Conservation (phyloP, 2,797 vertebrate genomes). For the Miichthys miiuy region DNA sequence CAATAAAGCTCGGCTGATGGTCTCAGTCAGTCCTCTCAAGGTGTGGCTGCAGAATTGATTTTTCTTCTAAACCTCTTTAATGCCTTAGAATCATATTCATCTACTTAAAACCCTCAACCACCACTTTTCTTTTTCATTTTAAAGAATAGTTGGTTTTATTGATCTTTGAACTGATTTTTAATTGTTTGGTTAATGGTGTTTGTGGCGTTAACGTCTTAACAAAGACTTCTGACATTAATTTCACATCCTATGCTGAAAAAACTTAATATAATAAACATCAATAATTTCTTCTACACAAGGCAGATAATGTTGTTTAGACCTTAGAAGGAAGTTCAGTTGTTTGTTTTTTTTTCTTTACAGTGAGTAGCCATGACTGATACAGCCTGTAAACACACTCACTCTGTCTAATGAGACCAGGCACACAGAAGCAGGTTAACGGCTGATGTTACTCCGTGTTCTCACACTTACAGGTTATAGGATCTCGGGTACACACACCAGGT, state of each 20-base stretch:
- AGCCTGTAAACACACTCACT: background rate
- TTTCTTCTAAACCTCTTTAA: constrained; percentile 9
- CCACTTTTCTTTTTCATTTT: background rate
- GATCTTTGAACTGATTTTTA: background rate
- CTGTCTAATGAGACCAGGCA: constrained; percentile 1
- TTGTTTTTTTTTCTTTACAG: background rate
- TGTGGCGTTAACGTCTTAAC: background rate
- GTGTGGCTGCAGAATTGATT: constrained; percentile 22
- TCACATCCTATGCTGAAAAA: background rate
- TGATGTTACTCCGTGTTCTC: constrained; percentile 8
- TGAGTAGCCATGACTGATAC: background rate
- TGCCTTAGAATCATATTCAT: constrained; percentile 15
- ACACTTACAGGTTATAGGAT: constrained; percentile 22
- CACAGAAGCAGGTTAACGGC: background rate
- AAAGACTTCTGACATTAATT: background rate
- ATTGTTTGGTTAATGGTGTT: background rate
- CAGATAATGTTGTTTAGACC: background rate
- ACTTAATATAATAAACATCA: background rate
- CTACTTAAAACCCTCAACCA: background rate
- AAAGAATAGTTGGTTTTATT: background rate
- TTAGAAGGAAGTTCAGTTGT: background rate
- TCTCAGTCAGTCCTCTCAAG: constrained; percentile 22
- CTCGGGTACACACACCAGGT: background rate
- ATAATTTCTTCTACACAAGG: background rate
- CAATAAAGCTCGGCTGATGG: constrained; percentile 36